A percentile compares a stretch with the other conserved stretches of the same genome.
Conservation (phyloP, 2,113 vertebrate genomes). For the Vireo altiloquus region DNA sequence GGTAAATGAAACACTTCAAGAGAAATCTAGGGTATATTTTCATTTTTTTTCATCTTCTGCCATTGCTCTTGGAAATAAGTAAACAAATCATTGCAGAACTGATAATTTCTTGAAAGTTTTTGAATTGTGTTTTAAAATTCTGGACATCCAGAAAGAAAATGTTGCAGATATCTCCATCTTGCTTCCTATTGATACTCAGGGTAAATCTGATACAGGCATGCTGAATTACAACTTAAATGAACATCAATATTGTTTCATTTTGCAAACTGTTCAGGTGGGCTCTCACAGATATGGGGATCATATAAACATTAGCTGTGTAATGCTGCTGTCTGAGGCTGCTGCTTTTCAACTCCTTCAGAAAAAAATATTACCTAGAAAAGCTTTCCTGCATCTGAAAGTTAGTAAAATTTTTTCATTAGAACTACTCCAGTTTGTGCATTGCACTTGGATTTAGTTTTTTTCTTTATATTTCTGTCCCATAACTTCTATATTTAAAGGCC, state of each 20-base stretch:
- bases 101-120: background rate
- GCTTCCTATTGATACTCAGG: background rate
- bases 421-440: background rate
- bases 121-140: background rate
- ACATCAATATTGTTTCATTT: background rate
- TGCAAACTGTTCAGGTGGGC: background rate
- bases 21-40: background rate
- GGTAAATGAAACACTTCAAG: background rate
- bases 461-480: background rate
- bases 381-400: background rate
- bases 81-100: background rate
- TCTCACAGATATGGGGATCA: background rate
- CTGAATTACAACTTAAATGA: background rate
- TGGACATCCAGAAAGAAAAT: background rate
- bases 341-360: background rate
- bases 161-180: background rate
- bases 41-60: background rate
- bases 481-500: background rate
- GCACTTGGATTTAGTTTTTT: background rate
- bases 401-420: background rate
- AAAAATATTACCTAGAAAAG: background rate
- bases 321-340: background rate
- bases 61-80: background rate
- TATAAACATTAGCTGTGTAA: background rate
- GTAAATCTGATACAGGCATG: background rate